These are phyloP conservation scores for Orthosia gothica DNA, from an alignment of 2,888 invertebrate species.

Conservation along the genomic window DNA sequence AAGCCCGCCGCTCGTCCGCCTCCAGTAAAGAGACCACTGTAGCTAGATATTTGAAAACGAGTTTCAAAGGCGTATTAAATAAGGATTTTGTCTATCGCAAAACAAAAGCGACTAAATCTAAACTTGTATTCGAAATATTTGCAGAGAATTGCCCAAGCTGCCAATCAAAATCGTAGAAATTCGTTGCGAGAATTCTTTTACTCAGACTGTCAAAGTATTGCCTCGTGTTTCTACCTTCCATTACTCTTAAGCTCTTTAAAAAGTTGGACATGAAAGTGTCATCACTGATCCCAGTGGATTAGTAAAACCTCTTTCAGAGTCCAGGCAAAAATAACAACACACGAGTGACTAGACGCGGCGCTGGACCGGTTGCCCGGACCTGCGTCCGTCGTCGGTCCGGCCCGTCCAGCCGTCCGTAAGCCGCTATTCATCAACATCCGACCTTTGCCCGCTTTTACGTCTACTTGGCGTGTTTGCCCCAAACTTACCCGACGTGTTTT, in stretches of 20 bases:
- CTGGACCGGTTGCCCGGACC: constrained; percentile 28
- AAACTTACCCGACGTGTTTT: constrained; percentile 71
- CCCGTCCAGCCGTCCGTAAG: constrained; percentile 51
- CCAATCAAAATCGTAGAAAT: background rate
- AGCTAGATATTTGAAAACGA: constrained; percentile 24
- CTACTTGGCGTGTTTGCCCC: constrained; percentile 69
- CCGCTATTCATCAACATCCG: constrained; percentile 81
- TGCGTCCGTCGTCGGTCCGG: background rate
- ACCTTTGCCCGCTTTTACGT: constrained; percentile 71
- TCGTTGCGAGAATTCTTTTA: constrained; percentile 1
- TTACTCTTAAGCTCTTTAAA: constrained; percentile 5
- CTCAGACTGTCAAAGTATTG: background rate
- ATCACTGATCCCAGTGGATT: constrained; percentile 33
- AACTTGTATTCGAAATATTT: background rate
- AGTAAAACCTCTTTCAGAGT: constrained; percentile 25
- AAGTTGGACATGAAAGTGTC: constrained; percentile 27
- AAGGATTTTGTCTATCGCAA: constrained; percentile 17
- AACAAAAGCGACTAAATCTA: background rate
- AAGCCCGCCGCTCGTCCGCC: constrained; percentile 28
- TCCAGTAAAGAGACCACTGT: constrained; percentile 8
- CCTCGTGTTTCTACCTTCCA: background rate
- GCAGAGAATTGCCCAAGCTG: background rate
- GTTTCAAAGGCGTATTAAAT: constrained; percentile 7
- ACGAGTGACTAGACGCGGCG: constrained; percentile 23
- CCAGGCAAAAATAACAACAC: constrained; percentile 43